Conservation (phyloP, 2,797 vertebrate species). For the Cryptoprocta ferox region DNA sequence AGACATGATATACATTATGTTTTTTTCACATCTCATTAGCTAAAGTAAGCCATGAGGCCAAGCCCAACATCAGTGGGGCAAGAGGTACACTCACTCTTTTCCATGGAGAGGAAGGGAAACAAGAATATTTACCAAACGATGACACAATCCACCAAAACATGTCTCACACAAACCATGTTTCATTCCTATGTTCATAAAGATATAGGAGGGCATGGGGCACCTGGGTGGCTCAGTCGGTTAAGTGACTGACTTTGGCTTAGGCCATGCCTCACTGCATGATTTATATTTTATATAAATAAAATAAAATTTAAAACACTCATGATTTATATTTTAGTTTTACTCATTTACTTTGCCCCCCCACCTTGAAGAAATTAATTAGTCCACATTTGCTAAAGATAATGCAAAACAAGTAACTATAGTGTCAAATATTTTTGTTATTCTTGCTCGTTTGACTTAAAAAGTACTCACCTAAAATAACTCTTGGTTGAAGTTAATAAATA, state of each 20-base stretch:
- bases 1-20: background rate
- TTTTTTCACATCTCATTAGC: background rate
- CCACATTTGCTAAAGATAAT: background rate
- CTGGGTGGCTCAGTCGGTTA: too few relatives aligned
- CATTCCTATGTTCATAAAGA: background rate
- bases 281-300: conserved; percentile 19
- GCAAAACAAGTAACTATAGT: background rate
- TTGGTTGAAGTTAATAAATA: conserved; percentile 1
- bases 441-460: background rate
- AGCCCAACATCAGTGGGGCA: background rate
- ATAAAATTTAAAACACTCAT: too few relatives aligned
- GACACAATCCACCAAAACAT: background rate
- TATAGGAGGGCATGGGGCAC: background rate
- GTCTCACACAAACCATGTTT: background rate
- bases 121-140: background rate
- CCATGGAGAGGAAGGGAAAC: background rate
- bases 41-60: background rate
- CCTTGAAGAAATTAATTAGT: background rate
- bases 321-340: background rate
- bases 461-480: background rate
- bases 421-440: background rate
- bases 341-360: background rate
- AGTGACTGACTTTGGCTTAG: too few relatives aligned
- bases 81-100: background rate
- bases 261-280: background rate